A percentile compares a stretch with the other conserved stretches of the same genome.
Evolutionary conservation across 2,113 vertebrate genomes (phyloP).

Genomic region (Illadopsis cleaveri): DNA sequence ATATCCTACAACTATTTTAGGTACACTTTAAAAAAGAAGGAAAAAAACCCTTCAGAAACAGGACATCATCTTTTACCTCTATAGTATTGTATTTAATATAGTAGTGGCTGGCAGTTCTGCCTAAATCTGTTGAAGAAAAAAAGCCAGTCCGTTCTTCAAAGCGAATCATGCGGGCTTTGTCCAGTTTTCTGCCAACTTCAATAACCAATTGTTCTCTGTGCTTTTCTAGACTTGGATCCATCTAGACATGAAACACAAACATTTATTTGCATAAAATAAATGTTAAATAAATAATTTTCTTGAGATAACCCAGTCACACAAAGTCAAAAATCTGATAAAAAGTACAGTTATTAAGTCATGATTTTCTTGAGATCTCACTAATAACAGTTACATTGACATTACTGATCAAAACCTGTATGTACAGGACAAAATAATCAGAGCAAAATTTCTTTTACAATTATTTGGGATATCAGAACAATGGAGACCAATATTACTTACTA

Average conservation of each 20-base stretch:
- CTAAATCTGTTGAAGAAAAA: constrained; percentile 94
- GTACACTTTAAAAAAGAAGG: background rate
- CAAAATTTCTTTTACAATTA: background rate
- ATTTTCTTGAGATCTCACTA: background rate
- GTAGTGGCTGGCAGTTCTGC: constrained; percentile 95
- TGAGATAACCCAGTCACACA: background rate
- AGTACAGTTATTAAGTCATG: background rate
- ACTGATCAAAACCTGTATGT: background rate
- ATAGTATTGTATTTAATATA: constrained; percentile 98
- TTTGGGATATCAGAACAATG: background rate
- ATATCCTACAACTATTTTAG: background rate
- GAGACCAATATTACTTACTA: background rate
- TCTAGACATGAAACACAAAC: constrained; percentile 65
- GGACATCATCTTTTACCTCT: constrained; percentile 79
- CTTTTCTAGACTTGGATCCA: constrained; percentile 89
- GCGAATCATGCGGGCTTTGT: constrained; percentile 96
- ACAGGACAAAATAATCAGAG: background rate
- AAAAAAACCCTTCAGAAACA: background rate
- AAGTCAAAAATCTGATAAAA: background rate
- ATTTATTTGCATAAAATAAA: background rate
- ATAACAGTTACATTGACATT: background rate
- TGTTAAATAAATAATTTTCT: background rate
- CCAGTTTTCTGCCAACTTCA: constrained; percentile 90
- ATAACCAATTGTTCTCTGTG: constrained; percentile 90
- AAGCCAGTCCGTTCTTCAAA: constrained; percentile 97